Evolutionary conservation across 1,140 invertebrate species (phyloP).

Genomic region (Grapholita molesta): DNA sequence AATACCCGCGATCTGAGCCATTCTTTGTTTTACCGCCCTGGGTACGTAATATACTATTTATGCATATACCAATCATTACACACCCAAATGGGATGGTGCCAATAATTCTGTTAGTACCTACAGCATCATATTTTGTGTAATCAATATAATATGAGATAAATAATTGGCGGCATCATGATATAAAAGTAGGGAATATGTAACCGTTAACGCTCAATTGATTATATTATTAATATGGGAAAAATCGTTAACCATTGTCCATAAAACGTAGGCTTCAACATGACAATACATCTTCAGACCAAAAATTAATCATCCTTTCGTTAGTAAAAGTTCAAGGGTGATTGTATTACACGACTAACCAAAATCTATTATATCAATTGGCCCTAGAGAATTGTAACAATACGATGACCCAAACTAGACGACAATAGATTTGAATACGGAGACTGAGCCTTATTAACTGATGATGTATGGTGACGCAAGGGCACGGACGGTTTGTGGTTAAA

Average conservation of each 20-base stretch:
- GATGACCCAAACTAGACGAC: not conserved
- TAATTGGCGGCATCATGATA: too few species aligned
- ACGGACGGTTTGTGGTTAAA: not conserved
- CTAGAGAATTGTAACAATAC: conserved; percentile 8
- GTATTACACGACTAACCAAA: conserved; percentile 1
- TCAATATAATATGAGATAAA: too few species aligned
- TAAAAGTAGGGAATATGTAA: too few species aligned
- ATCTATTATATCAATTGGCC: not conserved
- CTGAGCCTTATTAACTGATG: not conserved
- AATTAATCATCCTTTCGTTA: not conserved
- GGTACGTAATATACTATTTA: too few species aligned
- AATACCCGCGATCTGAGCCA: too few species aligned
- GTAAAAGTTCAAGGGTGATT: conserved; percentile 1
- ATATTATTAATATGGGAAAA: not conserved
- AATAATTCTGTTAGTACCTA: too few species aligned
- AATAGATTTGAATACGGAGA: not conserved
- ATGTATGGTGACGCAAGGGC: not conserved
- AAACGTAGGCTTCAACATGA: not conserved
- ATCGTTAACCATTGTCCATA: not conserved
- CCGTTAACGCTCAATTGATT: too few species aligned
- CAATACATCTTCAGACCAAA: not conserved
- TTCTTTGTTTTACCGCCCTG: too few species aligned
- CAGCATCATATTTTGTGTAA: too few species aligned
- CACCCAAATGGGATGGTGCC: too few species aligned
- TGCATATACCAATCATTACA: too few species aligned